These are phyloP conservation scores for Phasia obesa DNA, from an alignment of 2,888 invertebrate species.

Conservation along the genomic window DNA sequence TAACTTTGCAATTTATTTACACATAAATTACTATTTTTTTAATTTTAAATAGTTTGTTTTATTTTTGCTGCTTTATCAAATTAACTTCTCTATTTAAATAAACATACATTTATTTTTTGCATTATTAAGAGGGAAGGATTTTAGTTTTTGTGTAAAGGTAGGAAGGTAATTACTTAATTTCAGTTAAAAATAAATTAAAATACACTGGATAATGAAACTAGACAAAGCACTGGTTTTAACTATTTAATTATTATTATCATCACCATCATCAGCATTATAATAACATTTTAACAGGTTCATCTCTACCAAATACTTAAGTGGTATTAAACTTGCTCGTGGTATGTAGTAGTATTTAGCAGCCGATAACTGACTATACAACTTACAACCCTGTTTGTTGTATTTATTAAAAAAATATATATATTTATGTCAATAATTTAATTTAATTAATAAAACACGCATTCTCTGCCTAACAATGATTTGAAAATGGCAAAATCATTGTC, in stretches of 20 bases:
- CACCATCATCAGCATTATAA: conserved; percentile 13
- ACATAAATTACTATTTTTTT: conserved; percentile 46
- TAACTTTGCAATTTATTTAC: conserved; percentile 59
- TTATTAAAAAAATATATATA: conserved; percentile 8
- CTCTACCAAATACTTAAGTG: background rate
- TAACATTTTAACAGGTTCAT: conserved; percentile 26
- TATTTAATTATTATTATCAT: conserved; percentile 20
- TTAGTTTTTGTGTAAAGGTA: conserved; percentile 2
- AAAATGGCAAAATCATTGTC: conserved; percentile 38
- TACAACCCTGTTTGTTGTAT: conserved; percentile 55
- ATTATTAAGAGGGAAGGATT: conserved; percentile 29
- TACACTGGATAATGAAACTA: conserved; percentile 69
- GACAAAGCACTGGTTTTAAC: conserved; percentile 58
- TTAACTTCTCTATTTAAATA: conserved; percentile 68
- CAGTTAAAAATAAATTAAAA: conserved; percentile 65
- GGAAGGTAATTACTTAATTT: conserved; percentile 55
- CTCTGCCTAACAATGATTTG: conserved; percentile 21
- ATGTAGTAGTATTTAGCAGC: conserved; percentile 15
- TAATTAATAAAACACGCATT: conserved; percentile 30
- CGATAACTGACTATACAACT: conserved; percentile 45
- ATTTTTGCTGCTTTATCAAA: conserved; percentile 60
- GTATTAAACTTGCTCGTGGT: conserved; percentile 3
- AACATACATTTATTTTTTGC: conserved; percentile 57
- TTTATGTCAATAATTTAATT: conserved; percentile 54
- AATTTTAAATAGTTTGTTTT: conserved; percentile 38